Evolutionary conservation across 2,888 invertebrate species (phyloP).

Genomic region (Chalcosyrphus nemorum): DNA sequence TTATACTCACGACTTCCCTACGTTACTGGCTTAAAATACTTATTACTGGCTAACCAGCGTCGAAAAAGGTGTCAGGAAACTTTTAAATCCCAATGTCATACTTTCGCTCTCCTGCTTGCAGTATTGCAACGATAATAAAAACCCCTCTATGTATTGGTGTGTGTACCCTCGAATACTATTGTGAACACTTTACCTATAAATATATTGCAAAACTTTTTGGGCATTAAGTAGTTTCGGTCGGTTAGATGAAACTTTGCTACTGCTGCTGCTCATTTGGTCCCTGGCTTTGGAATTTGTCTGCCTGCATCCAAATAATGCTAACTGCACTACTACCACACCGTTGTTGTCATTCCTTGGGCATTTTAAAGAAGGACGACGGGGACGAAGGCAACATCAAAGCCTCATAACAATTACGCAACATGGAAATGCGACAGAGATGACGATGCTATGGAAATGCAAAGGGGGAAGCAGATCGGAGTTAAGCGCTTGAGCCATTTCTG

Average conservation of each 20-base stretch:
- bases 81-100: slow-evolving; percentile 62
- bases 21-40: slow-evolving; percentile 20
- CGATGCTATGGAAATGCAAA: neutral
- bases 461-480: slow-evolving; percentile 8
- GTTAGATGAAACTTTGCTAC: slow-evolving; percentile 57
- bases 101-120: neutral
- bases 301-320: slow-evolving; percentile 62
- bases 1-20: neutral
- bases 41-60: slow-evolving; percentile 30
- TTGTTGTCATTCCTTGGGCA: neutral
- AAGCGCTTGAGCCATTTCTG: slow-evolving; percentile 46
- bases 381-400: slow-evolving; percentile 22
- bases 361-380: neutral
- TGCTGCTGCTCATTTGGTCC: slow-evolving; percentile 43
- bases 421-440: slow-evolving; percentile 42
- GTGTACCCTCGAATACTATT: neutral
- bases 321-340: slow-evolving; percentile 36
- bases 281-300: slow-evolving; percentile 56
- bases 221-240: slow-evolving; percentile 72
- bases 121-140: neutral
- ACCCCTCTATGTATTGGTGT: neutral
- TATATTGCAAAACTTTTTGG: slow-evolving; percentile 69
- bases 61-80: slow-evolving; percentile 59
- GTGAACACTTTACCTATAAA: slow-evolving; percentile 51
- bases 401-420: slow-evolving; percentile 69